Conservation (phyloP, 2,888 invertebrate species). For the Azorinus chamasolen region DNA sequence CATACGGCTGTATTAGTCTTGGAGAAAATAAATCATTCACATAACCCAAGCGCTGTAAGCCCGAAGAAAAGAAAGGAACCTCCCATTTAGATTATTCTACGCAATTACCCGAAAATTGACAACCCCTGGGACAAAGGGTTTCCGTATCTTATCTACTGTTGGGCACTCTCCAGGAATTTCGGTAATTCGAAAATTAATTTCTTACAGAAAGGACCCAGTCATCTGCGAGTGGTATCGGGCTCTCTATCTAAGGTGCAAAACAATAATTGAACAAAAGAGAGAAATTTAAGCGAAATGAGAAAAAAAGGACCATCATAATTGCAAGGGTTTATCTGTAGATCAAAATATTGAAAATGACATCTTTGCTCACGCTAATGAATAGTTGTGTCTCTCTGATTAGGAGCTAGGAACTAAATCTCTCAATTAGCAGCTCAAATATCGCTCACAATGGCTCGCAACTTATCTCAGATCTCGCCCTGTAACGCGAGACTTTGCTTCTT, state of each 20-base stretch:
- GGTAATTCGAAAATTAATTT: too few relatives aligned
- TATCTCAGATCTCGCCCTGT: conserved; percentile 15
- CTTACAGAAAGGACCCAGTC: too few relatives aligned
- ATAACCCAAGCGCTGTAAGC: not conserved
- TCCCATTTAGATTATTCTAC: not conserved
- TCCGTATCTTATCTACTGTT: too few relatives aligned
- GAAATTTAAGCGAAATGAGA: too few relatives aligned
- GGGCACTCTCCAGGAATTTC: too few relatives aligned
- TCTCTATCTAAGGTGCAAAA: too few relatives aligned
- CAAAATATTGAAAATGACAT: conserved; percentile 3
- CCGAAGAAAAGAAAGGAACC: not conserved
- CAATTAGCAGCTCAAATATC: conserved; percentile 23
- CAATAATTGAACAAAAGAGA: too few relatives aligned
- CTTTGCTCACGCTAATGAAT: too few relatives aligned
- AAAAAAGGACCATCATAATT: too few relatives aligned
- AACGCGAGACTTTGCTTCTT: conserved; percentile 11
- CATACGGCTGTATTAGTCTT: too few relatives aligned
- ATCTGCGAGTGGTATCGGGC: too few relatives aligned
- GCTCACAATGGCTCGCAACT: conserved; percentile 8
- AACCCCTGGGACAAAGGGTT: not conserved
- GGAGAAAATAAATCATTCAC: not conserved
- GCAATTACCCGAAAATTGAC: not conserved
- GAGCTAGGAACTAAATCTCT: conserved; percentile 9
- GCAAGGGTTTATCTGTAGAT: not conserved
- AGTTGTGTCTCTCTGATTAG: too few relatives aligned